Conservation (phyloP, 2,888 invertebrate species). For the Leptodirus hochenwartii region DNA sequence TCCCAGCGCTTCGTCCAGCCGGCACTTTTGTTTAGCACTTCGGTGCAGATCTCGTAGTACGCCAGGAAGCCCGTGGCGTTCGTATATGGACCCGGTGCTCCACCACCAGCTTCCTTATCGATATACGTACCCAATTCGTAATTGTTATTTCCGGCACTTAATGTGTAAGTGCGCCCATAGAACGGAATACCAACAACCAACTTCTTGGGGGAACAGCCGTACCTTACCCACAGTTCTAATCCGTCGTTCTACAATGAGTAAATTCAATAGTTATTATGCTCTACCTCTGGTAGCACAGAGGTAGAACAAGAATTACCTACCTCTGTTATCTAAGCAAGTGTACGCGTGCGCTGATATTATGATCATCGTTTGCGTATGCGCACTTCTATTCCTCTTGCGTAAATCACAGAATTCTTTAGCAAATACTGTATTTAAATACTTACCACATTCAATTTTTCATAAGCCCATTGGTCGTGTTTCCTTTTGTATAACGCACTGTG, state of each 20-base stretch:
- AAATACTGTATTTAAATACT: conserved; percentile 28
- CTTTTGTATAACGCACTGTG: conserved; percentile 76
- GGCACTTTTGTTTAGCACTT: conserved; percentile 44
- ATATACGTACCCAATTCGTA: conserved; percentile 72
- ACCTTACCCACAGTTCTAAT: conserved; percentile 70
- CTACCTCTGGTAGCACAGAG: too few relatives aligned
- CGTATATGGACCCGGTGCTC: conserved; percentile 68
- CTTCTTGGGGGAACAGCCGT: conserved; percentile 75
- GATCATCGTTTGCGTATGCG: too few relatives aligned
- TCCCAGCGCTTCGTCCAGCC: conserved; percentile 79
- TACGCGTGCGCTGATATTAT: too few relatives aligned
- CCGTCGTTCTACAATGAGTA: conserved; percentile 56
- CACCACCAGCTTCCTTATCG: conserved; percentile 80
- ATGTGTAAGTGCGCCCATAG: conserved; percentile 72
- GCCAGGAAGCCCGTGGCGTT: conserved; percentile 75
- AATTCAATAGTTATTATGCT: too few relatives aligned
- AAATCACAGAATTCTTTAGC: too few relatives aligned
- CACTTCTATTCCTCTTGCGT: too few relatives aligned
- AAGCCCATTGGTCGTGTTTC: conserved; percentile 76
- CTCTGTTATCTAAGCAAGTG: too few relatives aligned
- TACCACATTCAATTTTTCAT: conserved; percentile 79
- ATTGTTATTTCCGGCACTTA: conserved; percentile 66
- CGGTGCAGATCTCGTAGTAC: conserved; percentile 72
- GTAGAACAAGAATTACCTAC: too few relatives aligned
- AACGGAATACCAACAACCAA: conserved; percentile 78